These are phyloP conservation scores for Elephantulus edwardii DNA, from an alignment of 2,113 vertebrate genomes.

Conservation along the genomic window DNA sequence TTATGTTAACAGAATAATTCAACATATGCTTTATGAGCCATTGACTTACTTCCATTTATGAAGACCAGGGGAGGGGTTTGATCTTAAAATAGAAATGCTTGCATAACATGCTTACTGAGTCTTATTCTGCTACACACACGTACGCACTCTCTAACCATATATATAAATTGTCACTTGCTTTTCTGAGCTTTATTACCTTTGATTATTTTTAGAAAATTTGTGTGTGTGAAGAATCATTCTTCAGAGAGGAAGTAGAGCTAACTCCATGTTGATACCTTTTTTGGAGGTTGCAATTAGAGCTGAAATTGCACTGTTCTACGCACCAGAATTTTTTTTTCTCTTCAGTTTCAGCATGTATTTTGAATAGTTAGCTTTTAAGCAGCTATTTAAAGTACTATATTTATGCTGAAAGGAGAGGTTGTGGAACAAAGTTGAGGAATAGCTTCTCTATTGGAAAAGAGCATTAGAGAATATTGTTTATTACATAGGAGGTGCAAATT, in stretches of 20 bases:
- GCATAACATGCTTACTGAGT: not conserved
- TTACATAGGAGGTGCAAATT: not conserved
- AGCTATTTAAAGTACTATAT: conserved; percentile 22
- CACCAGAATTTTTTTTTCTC: not conserved
- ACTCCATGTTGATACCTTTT: not conserved
- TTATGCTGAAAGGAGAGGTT: not conserved
- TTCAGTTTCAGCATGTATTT: not conserved
- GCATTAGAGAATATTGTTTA: conserved; percentile 11
- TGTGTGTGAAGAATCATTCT: conserved; percentile 28
- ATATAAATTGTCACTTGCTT: not conserved
- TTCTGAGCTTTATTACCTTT: conserved; percentile 21
- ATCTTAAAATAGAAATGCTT: conserved; percentile 33
- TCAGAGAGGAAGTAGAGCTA: not conserved
- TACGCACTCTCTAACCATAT: not conserved
- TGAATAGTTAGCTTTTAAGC: not conserved
- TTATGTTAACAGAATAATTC: conserved; percentile 49
- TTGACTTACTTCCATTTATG: conserved; percentile 50
- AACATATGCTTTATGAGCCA: conserved; percentile 51
- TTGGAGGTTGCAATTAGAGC: not conserved
- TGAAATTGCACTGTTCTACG: not conserved
- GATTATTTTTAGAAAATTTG: conserved; percentile 40
- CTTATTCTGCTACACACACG: not conserved
- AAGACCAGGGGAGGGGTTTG: conserved; percentile 15
- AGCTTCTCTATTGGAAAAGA: not conserved
- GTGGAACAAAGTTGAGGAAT: not conserved